Base-by-base conservation (phyloP, 2,113 vertebrate genomes). In the Lampris megalopsis region DNA sequence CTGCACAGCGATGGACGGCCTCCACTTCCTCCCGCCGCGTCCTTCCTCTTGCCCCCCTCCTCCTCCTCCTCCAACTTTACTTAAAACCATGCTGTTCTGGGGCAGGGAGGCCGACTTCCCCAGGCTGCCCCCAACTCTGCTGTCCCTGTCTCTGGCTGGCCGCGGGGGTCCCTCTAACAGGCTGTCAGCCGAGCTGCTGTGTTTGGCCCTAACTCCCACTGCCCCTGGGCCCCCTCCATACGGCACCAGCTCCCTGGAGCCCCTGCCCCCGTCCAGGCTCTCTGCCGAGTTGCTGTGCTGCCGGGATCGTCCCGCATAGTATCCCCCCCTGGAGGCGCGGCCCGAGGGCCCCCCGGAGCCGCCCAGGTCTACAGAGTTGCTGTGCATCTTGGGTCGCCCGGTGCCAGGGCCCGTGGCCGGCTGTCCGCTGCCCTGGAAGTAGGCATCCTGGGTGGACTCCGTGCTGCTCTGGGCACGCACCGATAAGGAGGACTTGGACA, bases 381-480 rank as follows among this genome's bases (percentile, higher is more conserved):
- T 98, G 89, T 97, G 97, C 66, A 79, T 95, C 87, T 95, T 96
- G 88, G 95, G 89, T 81, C 94, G 94, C 35, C 93, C 92, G 0
- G 91, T 75, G 83, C 92, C 81, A 8, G 95, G 54, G 79, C 75
- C 82, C 2, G 87, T 72, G 2, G 11, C 90, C 5, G 72, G 91
- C 93, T 94, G 97, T 89, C 57, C 94, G 2, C 77, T 95, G 93
- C 43, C 92, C 73, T 94, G 94, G 86, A 96, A 92, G 95, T 97
- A 99, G 77, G 94, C 95, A 65, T 99, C 97, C 6, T 98, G 98
- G 81, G 97, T 95, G 68, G 98, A 99, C 89, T 99, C 97, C 0
- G 97, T 98, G 94, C 97, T 99, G 95, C 98, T 99, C 94, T 99
- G 98, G 47, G 97, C 96, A 40, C 97, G 97, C 89, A 99, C 95